Evolutionary conservation across 2,888 invertebrate genomes (phyloP), one percentile per base, ranked within the genome.

Genomic region (Mythimna vitellina): DNA sequence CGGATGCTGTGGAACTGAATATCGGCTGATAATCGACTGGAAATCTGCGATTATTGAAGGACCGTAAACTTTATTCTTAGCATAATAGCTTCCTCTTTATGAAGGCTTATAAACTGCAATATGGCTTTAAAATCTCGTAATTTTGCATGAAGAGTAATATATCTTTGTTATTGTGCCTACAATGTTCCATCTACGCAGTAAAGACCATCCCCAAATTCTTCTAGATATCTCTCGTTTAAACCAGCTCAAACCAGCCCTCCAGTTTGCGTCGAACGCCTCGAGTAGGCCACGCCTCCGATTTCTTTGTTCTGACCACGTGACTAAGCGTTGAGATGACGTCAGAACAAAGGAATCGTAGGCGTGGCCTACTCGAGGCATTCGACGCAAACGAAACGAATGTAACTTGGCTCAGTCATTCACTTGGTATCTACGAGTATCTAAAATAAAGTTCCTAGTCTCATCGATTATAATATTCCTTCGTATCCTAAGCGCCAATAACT

Each of bases 1-100:
- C 35, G 78, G 78, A 69, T 58, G 77, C 38, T 29, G 38, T n/a
- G 17, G 77, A 29, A 77, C 38, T 32, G 32, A 14, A 38, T 22
- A 4, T 29, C 29, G 3, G 29, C 29, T 3, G 4, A 20, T 7
- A 22, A 56, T 29, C 5, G 17, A 29, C 38, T 42, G 7, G 7
- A 12, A 12, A 29, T 10, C 35, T 32, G 29, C 42, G 66, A 76
- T 32, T 65, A 73, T 56, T 57, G 29, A 38, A 73, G 38, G 29
- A 76, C 14, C 10, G 29, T 22, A 17, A 57, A 58, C n/a, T 9
- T 53, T 68, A 77, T 68, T 77, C 42, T 69, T n/a, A 69, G 51
- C 32, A n/a, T 76, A 56, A 49, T 12, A 35, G 20, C 35, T 65
- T 72, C 46, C 22, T 49, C 14, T 6, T 35, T 25, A 25, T 14